A percentile compares a stretch with the other conserved stretches of the same genome.
Evolutionary conservation across 2,888 invertebrate species (phyloP).

Genomic region (Thecocarcelia acutangulata): DNA sequence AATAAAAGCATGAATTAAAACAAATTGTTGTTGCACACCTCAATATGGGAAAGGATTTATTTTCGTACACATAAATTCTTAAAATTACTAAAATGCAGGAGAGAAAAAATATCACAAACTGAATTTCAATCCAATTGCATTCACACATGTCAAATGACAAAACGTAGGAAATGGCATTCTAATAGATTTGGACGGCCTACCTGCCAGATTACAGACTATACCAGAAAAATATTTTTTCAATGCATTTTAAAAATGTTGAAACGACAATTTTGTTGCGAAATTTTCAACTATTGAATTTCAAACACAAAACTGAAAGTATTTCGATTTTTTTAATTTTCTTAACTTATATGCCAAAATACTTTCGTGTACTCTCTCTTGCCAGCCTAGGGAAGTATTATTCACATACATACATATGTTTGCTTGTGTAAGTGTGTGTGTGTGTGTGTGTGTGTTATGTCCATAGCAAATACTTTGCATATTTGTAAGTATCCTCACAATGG

Average conservation of each 20-base stretch:
- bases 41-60: slow-evolving; percentile 41
- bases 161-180: slow-evolving; percentile 39
- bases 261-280: background rate
- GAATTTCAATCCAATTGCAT: slow-evolving; percentile 39
- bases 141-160: slow-evolving; percentile 29
- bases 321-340: too few species aligned
- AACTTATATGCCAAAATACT: background rate
- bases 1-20: slow-evolving; percentile 36
- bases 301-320: too few species aligned
- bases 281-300: background rate
- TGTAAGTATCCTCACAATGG: slow-evolving; percentile 39
- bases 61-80: slow-evolving; percentile 49
- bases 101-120: slow-evolving; percentile 16
- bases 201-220: slow-evolving; percentile 1
- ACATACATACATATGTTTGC: background rate
- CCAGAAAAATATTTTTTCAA: background rate
- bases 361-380: background rate
- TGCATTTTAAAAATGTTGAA: background rate
- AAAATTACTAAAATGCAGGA: slow-evolving; percentile 24
- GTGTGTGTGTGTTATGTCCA: background rate
- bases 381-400: background rate
- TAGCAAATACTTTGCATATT: slow-evolving; percentile 46
- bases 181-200: slow-evolving; percentile 44
- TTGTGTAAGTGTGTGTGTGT: background rate
- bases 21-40: slow-evolving; percentile 43